phyloP scores from a whole-genome alignment of 2,797 vertebrate species.

The Todus mexicanus region DNA sequence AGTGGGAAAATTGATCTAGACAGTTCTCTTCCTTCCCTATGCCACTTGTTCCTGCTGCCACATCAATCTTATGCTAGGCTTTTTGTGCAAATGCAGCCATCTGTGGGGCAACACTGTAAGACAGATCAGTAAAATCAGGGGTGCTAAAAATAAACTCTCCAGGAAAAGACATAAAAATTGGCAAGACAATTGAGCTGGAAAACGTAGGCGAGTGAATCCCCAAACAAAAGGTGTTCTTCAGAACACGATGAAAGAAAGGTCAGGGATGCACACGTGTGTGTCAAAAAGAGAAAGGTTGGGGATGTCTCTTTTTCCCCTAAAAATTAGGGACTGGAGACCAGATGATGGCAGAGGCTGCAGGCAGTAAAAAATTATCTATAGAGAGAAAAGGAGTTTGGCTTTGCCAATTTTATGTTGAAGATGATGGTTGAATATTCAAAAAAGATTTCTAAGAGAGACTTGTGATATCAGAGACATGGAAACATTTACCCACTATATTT shows the following conservation, averaged over 20 bases:
- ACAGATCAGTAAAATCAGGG: background rate
- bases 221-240: background rate
- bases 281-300: background rate
- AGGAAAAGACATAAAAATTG: background rate
- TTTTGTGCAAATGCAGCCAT: conserved; percentile 26
- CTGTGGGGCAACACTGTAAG: conserved; percentile 39
- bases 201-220: background rate
- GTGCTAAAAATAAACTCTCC: conserved; percentile 27
- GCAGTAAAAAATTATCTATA: background rate
- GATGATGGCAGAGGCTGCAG: background rate
- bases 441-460: background rate
- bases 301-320: background rate
- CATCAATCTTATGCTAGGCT: conserved; percentile 15
- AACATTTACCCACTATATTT: background rate
- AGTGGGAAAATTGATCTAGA: background rate
- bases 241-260: background rate
- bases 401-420: background rate
- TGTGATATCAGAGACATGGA: background rate
- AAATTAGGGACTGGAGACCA: background rate
- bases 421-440: background rate
- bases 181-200: background rate
- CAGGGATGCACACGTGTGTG: background rate
- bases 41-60: conserved; percentile 20
- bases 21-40: background rate
- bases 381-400: background rate